These are phyloP conservation scores for Oreonectes daqikongensis DNA, from an alignment of 2,797 vertebrate genomes.

Conservation along the genomic window DNA sequence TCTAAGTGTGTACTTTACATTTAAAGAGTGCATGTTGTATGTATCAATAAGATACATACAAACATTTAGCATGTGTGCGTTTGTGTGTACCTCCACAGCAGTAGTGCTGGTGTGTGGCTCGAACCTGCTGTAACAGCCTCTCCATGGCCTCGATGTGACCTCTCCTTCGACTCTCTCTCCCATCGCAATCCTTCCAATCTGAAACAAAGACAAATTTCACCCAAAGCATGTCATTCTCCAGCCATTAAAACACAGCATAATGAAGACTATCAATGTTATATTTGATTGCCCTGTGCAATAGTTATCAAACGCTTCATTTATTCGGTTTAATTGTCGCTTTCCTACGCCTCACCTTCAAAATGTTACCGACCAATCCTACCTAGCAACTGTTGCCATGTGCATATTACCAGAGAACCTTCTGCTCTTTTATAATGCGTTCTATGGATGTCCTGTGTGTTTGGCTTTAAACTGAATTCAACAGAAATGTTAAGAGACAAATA, in stretches of 20 bases:
- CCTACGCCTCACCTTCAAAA: neutral
- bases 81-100: conserved; percentile 80
- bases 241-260: conserved; percentile 19
- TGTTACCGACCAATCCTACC: neutral
- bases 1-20: too few relatives aligned
- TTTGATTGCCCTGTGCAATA: neutral
- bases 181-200: conserved; percentile 96
- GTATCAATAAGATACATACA: too few relatives aligned
- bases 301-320: conserved; percentile 1
- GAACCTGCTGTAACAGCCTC: conserved; percentile 91
- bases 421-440: neutral
- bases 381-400: neutral
- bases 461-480: neutral
- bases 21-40: too few relatives aligned
- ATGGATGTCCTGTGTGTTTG: neutral
- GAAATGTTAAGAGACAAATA: neutral
- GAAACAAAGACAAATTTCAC: conserved; percentile 71
- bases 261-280: neutral
- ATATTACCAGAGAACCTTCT: neutral
- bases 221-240: conserved; percentile 33
- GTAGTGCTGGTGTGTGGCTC: conserved; percentile 86
- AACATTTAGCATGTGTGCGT: too few relatives aligned
- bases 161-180: conserved; percentile 82
- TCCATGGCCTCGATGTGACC: conserved; percentile 93
- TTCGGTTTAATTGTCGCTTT: neutral